Evolutionary conservation across 1,140 invertebrate species (phyloP), one percentile per base, ranked within the genome.

Genomic region (Zaprionus ghesquierei): DNA sequence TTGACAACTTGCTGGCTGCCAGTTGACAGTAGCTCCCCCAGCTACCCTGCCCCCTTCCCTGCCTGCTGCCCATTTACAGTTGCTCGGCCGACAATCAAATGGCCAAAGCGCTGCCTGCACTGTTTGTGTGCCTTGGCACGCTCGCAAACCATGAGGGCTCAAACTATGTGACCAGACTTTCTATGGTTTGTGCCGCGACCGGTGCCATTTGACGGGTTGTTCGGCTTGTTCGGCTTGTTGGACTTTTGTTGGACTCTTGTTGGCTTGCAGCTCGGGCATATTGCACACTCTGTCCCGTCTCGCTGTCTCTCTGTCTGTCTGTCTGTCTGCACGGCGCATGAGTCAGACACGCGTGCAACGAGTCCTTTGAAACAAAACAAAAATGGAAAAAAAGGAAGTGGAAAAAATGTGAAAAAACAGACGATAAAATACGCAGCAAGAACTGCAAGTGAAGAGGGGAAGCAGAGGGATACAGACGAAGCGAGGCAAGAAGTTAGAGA

Each of bases 81-180:
- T 56, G 51, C 63, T 63, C 51, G 22, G 56, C 73, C 76, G 76
- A 84, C 80, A 84, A 77, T 84, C 81, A 85, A 84, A 85, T 80
- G 81, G 80, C 76, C 63, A 77, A 80, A 64, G 53, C 65, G 31
- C 25, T 10, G 38, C 20, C 22, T 55, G 35, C n/a, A n/a, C 35
- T 38, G n/a, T 33, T 33, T 33, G 31, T n/a, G 23, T 6, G 61
- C 25, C 53, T 10, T 33, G 63, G 20, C 38, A 53, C 27, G 27
- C 66, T 31, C 27, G 10, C n/a, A 54, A 33, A 35, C 59, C 20
- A 25, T 22, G 20, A 29, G 44, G 31, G 53, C 53, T 58, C 56
- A 38, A n/a, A 56, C 38, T 75, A 61, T 54, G 66, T 25, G 55
- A 68, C 50, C 65, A 63, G 73, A 84, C 73, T 84, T 84, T 85